Base-by-base conservation (phyloP, 2,113 vertebrate species). In the Todiramphus saurophagus region DNA sequence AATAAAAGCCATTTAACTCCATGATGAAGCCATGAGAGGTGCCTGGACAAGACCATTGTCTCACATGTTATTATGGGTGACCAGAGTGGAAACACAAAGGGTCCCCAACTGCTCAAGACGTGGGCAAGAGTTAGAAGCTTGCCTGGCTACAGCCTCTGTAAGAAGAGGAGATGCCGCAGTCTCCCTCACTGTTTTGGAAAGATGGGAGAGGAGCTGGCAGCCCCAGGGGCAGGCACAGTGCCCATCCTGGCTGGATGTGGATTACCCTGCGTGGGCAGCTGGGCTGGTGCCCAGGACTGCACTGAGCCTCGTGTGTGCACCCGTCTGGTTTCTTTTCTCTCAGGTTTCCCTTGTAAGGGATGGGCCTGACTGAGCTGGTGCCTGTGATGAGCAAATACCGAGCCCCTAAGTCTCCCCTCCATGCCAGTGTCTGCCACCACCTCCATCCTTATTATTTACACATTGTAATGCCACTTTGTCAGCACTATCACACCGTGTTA, bases 331-430 rank as follows among this genome's bases (percentile, higher is more conserved):
- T 43, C 21, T 50, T 48, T 66, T 55, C 59, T 53, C 24, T 41
- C 6, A 13, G 7, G 9, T 51, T 68, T 87, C 35, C 10, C 48
- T 43, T 33, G 48, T 46, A 27, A 62, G 15, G 33, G 17, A 5
- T 33, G 41, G 11, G 14, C 67, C 72, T 77, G 81, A 63, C 28
- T 23, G 33, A 66, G 39, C 58, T 53, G 56, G 20, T 43, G 56
- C 56, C 48, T 67, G n/a, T 2, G 1, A 31, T 1, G 4, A 53
- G 74, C 5, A 39, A 66, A 39, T 8, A 41, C 25, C 0, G 2
- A 78, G 53, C 48, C 28, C 6, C 0, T 51, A 58, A 62, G 31
- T 17, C 19, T 63, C 27, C 53, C 27, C 12, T 46, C 17, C 10
- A 3, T 11, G 33, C 19, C 8, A 16, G 31, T 8, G 13, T 16